Percentiles rank a stretch among this genome's conserved stretches.
These are phyloP conservation scores for Drosophila dunni DNA, from an alignment of 1,140 invertebrate species.

Conservation along the genomic window DNA sequence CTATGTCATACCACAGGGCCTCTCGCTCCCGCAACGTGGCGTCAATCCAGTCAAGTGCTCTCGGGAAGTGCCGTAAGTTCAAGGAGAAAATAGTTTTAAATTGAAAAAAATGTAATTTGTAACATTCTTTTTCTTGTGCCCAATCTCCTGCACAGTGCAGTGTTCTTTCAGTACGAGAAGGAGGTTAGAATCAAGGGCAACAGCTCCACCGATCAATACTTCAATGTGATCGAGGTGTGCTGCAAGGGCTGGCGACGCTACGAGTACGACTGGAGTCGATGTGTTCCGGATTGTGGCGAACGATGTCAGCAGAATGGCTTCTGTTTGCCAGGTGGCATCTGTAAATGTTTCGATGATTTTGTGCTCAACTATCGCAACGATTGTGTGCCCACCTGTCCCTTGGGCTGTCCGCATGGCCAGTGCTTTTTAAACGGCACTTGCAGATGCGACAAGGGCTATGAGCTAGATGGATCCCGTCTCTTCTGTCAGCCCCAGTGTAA, in stretches of 20 bases:
- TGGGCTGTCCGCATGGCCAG: conserved; percentile 84
- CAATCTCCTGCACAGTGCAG: conserved; percentile 42
- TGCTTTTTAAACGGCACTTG: conserved; percentile 85
- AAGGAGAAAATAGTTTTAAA: neutral
- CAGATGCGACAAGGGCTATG: conserved; percentile 88
- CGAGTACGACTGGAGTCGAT: conserved; percentile 86
- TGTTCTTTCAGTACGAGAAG: conserved; percentile 79
- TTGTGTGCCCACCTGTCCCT: conserved; percentile 78
- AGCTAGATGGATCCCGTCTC: conserved; percentile 85
- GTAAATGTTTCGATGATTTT: conserved; percentile 87
- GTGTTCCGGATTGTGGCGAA: conserved; percentile 86
- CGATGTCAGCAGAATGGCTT: conserved; percentile 86
- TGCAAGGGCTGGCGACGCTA: conserved; percentile 87
- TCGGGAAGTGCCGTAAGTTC: conserved; percentile 82
- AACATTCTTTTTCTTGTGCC: no score
- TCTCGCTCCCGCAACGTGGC: conserved; percentile 69
- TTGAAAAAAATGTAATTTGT: neutral
- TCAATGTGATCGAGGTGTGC: conserved; percentile 86
- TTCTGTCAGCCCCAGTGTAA: conserved; percentile 86
- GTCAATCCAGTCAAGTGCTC: conserved; percentile 69
- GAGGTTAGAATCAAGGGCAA: conserved; percentile 75
- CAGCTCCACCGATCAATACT: conserved; percentile 53
- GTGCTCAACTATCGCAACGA: conserved; percentile 85
- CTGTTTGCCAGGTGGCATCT: conserved; percentile 87
- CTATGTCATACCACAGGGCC: conserved; percentile 61